Base-by-base conservation (phyloP, 1,140 invertebrate species). In the Epicauta chinensis region DNA sequence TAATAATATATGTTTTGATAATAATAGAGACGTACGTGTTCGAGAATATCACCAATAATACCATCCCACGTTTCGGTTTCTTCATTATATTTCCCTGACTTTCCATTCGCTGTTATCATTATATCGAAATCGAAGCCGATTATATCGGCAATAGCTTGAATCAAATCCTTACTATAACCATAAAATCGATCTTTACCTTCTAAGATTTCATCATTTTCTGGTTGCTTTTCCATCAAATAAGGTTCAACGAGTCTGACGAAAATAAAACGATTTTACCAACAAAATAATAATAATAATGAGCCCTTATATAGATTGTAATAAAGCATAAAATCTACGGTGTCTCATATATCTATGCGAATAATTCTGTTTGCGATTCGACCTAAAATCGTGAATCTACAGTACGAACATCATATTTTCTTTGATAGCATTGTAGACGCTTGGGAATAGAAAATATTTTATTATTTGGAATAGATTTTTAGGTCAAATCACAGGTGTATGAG, bases 141-240 rank as follows among this genome's bases (percentile, higher is more conserved):
- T 2, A 80, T 72, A 58, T 81, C 74, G 1, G 89, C 76, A 50
- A 93, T 84, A 61, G 79, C 77, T 29, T 84, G 75, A 42, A 93
- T 88, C 2, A 93, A 73, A 71, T 93, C 89, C 62, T 90, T 77
- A 3, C 83, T 82, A 63, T 87, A 93, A 1, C 89, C 89, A 70
- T 89, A 83, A 59, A 80, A 89, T 11, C 78, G 74, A 14, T 75
- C 78, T 59, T 83, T 81, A 0, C 77, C 80, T 13, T 70, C 69
- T 5, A 77, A 38, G 2, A 68, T 34, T 50, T 74, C 72, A 0
- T 73, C 66, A 5, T 73, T 73, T 2, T 62, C 64, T 7, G 17
- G 17, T 7, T 23, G 17, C 59, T 68, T 77, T 51, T 74, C 62
- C 67, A 83, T 83, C 7, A 90, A 73, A 69, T 89, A 94, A 0